Percentiles rank a stretch among this genome's conserved stretches.
These are phyloP conservation scores for Pristionchus fissidentatus DNA, from an alignment of 2,888 invertebrate species.

Conservation along the genomic window DNA sequence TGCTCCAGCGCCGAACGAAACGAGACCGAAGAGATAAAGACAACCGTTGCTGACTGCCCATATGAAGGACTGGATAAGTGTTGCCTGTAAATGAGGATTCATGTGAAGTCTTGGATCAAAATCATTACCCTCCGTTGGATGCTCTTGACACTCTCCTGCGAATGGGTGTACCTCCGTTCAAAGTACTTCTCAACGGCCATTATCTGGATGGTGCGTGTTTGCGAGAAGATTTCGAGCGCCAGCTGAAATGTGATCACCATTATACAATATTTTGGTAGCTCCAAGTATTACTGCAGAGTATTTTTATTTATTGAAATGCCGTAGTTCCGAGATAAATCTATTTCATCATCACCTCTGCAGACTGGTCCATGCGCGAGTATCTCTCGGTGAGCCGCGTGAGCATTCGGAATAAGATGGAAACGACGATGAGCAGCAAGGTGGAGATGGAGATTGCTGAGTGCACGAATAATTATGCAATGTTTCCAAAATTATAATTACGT, in stretches of 20 bases:
- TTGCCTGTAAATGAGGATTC: not conserved
- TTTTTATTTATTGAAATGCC: too few species aligned
- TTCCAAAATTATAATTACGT: too few species aligned
- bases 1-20: not conserved
- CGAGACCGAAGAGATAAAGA: not conserved
- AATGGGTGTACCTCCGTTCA: constrained; percentile 66
- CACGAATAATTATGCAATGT: too few species aligned
- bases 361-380: not conserved
- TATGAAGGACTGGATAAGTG: not conserved
- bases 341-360: not conserved
- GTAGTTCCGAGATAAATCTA: too few species aligned
- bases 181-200: constrained; percentile 76
- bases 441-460: not conserved
- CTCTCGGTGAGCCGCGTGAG: not conserved
- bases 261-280: not conserved
- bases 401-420: not conserved
- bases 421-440: not conserved
- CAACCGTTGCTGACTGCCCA: not conserved
- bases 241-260: constrained; percentile 57
- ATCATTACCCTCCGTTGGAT: not conserved
- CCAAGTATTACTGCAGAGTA: too few species aligned
- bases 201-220: constrained; percentile 76
- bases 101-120: not conserved
- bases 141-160: not conserved
- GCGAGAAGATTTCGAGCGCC: constrained; percentile 77